Percentiles rank a stretch among this genome's conserved stretches.
Evolutionary conservation across 2,113 vertebrate genomes (phyloP).

Genomic region (Nothobranchius furzeri): DNA sequence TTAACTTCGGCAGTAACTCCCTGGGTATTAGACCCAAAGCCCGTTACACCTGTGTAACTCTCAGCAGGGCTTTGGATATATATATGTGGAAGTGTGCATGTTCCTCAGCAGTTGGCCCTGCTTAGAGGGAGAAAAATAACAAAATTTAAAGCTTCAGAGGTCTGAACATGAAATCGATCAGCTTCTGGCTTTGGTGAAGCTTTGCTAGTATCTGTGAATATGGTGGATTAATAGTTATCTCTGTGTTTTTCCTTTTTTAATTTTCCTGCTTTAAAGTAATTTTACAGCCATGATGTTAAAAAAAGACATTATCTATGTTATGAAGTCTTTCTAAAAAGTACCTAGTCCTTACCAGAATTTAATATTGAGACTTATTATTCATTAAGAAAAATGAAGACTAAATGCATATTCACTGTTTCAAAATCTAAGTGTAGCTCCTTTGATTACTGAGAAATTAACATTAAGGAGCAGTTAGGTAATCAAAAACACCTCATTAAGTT

Average conservation of each 20-base stretch:
- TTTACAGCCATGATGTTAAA: background rate
- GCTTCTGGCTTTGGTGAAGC: constrained; percentile 14
- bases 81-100: constrained; percentile 5
- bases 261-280: background rate
- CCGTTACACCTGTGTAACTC: constrained; percentile 10
- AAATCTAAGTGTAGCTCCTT: background rate
- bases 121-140: constrained; percentile 40
- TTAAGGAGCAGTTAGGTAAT: background rate
- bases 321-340: too few relatives aligned
- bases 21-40: constrained; percentile 29
- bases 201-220: background rate
- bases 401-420: background rate
- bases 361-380: background rate
- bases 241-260: too few relatives aligned
- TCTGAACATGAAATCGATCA: constrained; percentile 24
- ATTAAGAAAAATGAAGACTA: background rate
- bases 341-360: too few relatives aligned
- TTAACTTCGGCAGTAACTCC: constrained; percentile 43
- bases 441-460: background rate
- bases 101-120: constrained; percentile 16
- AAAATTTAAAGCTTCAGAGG: constrained; percentile 51
- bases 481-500: too few relatives aligned
- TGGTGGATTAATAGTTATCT: background rate
- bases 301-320: too few relatives aligned
- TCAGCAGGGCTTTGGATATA: constrained; percentile 29